Percentiles rank a stretch among this genome's conserved stretches.
Evolutionary conservation across 2,797 vertebrate genomes (phyloP).

Genomic region (Clarias laeviceps): DNA sequence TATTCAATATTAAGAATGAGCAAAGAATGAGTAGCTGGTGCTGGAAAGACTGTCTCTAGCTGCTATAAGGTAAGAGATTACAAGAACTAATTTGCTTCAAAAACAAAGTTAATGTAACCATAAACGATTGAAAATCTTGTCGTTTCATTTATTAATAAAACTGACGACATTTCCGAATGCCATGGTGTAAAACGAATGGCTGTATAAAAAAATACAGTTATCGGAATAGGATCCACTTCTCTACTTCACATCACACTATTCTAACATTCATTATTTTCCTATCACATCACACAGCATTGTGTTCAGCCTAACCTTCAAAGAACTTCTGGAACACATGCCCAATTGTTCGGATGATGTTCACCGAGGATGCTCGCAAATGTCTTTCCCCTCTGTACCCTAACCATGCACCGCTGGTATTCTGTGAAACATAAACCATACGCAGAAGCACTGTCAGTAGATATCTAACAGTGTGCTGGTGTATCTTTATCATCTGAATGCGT

Average conservation of each 20-base stretch:
- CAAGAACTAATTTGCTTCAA: background rate
- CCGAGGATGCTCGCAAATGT: background rate
- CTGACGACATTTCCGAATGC: background rate
- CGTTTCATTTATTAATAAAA: background rate
- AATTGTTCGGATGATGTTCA: background rate
- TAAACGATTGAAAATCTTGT: background rate
- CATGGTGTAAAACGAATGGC: background rate
- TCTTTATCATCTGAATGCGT: conserved; percentile 41
- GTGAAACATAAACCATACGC: background rate
- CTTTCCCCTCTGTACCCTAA: background rate
- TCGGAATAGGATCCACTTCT: background rate
- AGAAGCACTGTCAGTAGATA: background rate
- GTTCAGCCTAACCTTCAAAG: background rate
- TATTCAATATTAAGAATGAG: background rate
- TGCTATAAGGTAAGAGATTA: background rate
- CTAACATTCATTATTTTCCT: background rate
- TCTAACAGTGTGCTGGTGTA: conserved; percentile 35
- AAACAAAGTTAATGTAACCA: background rate
- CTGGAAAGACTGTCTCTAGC: background rate
- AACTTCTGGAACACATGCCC: background rate
- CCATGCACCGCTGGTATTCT: background rate
- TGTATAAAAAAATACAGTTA: no score
- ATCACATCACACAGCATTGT: background rate
- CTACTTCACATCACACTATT: background rate
- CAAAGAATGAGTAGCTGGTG: background rate